Conservation (phyloP, 2,113 vertebrate genomes). For the Solea solea region DNA sequence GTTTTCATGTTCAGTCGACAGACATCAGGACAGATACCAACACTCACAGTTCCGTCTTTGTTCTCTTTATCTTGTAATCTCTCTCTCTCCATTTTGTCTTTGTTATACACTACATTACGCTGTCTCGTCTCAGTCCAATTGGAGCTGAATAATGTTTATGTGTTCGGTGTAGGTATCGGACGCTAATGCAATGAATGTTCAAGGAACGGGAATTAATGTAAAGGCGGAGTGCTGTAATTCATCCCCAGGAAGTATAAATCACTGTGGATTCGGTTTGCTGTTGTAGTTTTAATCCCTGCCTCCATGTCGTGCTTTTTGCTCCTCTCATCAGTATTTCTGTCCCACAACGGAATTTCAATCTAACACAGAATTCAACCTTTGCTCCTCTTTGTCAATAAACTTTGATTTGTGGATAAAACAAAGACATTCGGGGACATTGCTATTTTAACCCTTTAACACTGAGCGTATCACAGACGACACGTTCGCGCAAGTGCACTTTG, state of each 20-base stretch:
- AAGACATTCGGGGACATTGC: too few relatives aligned
- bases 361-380: too few relatives aligned
- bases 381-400: too few relatives aligned
- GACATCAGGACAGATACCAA: neutral
- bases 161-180: constrained; percentile 55
- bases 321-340: constrained; percentile 17
- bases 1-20: too few relatives aligned
- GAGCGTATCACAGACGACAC: too few relatives aligned
- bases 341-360: too few relatives aligned
- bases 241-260: constrained; percentile 1
- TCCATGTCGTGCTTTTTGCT: constrained; percentile 2
- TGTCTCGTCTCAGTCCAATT: constrained; percentile 53
- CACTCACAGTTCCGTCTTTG: constrained; percentile 6
- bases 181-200: constrained; percentile 54
- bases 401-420: too few relatives aligned
- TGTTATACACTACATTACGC: constrained; percentile 45
- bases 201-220: constrained; percentile 48
- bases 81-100: constrained; percentile 32
- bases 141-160: constrained; percentile 41
- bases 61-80: constrained; percentile 23
- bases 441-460: too few relatives aligned
- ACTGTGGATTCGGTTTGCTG: neutral
- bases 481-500: too few relatives aligned
- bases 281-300: neutral
- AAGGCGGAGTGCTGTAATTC: constrained; percentile 32